Evolutionary conservation across 2,888 invertebrate genomes (phyloP), one percentile per base, ranked within the genome.

Genomic region (Meghimatium bilineatum): DNA sequence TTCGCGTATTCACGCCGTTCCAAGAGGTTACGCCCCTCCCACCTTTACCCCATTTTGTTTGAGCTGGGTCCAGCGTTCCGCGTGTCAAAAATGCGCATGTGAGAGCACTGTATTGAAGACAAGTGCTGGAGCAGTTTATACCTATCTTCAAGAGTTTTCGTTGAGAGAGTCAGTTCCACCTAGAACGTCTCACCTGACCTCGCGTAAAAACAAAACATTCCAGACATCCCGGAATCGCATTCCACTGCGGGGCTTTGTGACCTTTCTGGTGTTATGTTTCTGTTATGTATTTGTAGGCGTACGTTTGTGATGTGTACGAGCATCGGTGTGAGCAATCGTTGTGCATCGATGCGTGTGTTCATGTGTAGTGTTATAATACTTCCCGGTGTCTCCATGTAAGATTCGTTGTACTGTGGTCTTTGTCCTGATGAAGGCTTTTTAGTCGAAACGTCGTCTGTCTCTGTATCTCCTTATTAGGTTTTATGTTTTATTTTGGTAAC

Each of bases 181-280:
- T 49, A 67, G 44, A 63, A 67, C 20, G 32, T 69, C 71, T 69
- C 71, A 71, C 80, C 80, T 80, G 80, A 80, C 80, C 80, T 80
- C 44, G 29, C 49, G 44, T 78, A 34, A 67, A 78, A 78, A 78
- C 78, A 49, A 29, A 32, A 23, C 44, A 78, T 67, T 56, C 60
- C 32, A 32, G 76, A 60, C 76, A 60, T 78, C 56, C 14, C 26
- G 44, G 67, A 44, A 56, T 80, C 71, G 56, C 80, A 80, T 80
- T 80, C 71, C 66, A 8, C 78, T 5, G 20, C 66, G 34, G 77
- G 78, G 17, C 72, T 36, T 29, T 60, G 1, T 72, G 71, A 72
- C 76, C 49, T 77, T 71, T 6, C 20, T 20, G 44, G n/a, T 1
- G 12, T 63, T 36, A 26, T 63, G 10, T 77, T 36, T 74, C 14